Base-by-base conservation (phyloP, 2,888 invertebrate species). In the Dascillus cervinus region DNA sequence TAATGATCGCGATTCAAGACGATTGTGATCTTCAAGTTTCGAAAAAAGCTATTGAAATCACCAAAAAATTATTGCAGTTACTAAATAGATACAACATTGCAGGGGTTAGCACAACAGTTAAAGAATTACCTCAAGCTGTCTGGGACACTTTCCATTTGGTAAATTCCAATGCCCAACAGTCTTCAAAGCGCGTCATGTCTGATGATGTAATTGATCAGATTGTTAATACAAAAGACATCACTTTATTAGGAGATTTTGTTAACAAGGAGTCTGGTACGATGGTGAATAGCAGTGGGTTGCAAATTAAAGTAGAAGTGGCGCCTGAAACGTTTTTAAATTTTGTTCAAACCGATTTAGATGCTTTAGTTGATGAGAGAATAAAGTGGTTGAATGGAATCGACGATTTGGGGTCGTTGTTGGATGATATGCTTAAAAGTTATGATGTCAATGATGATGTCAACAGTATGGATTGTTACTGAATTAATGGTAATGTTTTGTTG, bases 11-110 rank as follows among this genome's bases (percentile, higher is more conserved):
- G 1, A 56, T 86, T 3, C 66, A 75, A 22, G 77, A 80, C 27
- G 81, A 83, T 37, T 77, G 77, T 31, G 83, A 87, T 58, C 65
- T 81, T 0, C 79, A 79, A 49, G 83, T 86, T 0, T 71, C 80
- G 37, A 79, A 76, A 42, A 62, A 67, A 1, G 72, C 82, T 0
- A 68, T 77, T 2, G 49, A 56, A 10, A 69, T 81, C 19, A 69
- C 78, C 3, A 60, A 58, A 11, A 69, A 70, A 25, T 52, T 80
- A 5, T 58, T 71, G 4, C 60, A 67, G 3, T 71, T 77, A 33
- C 56, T 83, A 2, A 62, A 70, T 30, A 67, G 67, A 44, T 74
- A 78, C 48, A 71, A 75, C 46, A 69, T 76, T 12, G 52, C 58
- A 20, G 47, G 58, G 12, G 40, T 53, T 2, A 39, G 58, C 37